A percentile compares a stretch with the other conserved stretches of the same genome.
Conservation (phyloP, 2,888 invertebrate species). For the Drosophila barbarae region DNA sequence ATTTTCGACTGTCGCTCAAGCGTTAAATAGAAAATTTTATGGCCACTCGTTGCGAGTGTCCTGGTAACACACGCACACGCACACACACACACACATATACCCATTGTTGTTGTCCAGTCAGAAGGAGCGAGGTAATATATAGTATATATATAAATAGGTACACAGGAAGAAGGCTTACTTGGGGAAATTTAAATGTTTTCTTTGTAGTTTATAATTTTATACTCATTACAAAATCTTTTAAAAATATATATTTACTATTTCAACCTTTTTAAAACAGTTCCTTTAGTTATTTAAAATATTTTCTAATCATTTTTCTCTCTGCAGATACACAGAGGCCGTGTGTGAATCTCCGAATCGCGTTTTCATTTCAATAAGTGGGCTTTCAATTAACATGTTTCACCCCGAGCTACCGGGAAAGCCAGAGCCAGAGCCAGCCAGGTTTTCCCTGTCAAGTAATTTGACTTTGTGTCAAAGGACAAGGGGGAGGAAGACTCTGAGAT, state of each 20-base stretch:
- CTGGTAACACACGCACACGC: conserved; percentile 43
- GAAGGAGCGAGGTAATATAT: neutral
- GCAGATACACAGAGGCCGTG: conserved; percentile 2
- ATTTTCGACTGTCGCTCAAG: conserved; percentile 53
- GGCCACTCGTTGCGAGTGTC: conserved; percentile 50
- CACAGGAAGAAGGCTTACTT: neutral
- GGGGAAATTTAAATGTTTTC: too few relatives aligned
- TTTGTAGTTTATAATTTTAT: neutral
- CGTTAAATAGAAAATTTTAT: conserved; percentile 72
- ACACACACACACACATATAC: neutral
- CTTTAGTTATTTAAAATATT: neutral
- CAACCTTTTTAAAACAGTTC: neutral
- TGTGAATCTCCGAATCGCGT: conserved; percentile 22
- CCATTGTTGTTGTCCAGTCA: conserved; percentile 18
- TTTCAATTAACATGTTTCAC: conserved; percentile 64
- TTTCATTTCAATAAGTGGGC: conserved; percentile 65
- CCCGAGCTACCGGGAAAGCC: neutral
- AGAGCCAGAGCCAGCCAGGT: neutral
- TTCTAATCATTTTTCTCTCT: neutral
- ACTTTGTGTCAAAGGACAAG: conserved; percentile 59
- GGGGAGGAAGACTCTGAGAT: conserved; percentile 6
- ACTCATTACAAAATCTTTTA: neutral
- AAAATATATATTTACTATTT: neutral
- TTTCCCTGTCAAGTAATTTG: conserved; percentile 50
- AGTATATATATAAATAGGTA: neutral